These are phyloP conservation scores for Caenorhabditis virilis DNA, from an alignment of 2,888 invertebrate genomes.

Conservation along the genomic window DNA sequence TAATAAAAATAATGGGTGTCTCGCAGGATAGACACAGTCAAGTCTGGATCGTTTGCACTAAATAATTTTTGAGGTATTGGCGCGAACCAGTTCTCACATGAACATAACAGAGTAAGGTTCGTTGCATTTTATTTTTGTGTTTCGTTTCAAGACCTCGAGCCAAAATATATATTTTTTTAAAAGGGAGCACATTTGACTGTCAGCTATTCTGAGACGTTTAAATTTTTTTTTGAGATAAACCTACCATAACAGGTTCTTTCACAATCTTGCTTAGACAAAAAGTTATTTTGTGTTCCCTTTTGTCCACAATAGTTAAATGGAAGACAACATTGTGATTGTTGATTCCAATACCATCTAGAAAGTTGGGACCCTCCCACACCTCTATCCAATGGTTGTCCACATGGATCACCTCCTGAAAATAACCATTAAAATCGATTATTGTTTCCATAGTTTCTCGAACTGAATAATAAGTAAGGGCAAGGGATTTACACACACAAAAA, in stretches of 20 bases:
- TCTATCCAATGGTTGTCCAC: slow-evolving; percentile 61
- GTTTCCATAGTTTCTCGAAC: slow-evolving; percentile 1
- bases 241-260: slow-evolving; percentile 64
- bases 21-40: too few relatives aligned
- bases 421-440: slow-evolving; percentile 2
- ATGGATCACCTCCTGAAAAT: slow-evolving; percentile 66
- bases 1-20: slow-evolving; percentile 1
- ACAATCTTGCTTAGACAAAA: slow-evolving; percentile 62
- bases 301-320: slow-evolving; percentile 62
- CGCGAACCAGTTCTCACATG: too few relatives aligned
- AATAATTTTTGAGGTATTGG: too few relatives aligned
- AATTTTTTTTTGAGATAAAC: slow-evolving; percentile 5
- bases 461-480: not conserved
- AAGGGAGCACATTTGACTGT: too few relatives aligned
- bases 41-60: too few relatives aligned
- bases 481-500: not conserved
- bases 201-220: too few relatives aligned
- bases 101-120: too few relatives aligned
- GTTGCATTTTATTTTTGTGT: too few relatives aligned
- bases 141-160: too few relatives aligned
- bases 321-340: slow-evolving; percentile 45
- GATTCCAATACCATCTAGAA: slow-evolving; percentile 52
- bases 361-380: slow-evolving; percentile 61
- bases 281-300: slow-evolving; percentile 67
- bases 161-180: too few relatives aligned